These are phyloP conservation scores for Linnaemya vulpina DNA, from an alignment of 2,888 invertebrate genomes.

Conservation along the genomic window DNA sequence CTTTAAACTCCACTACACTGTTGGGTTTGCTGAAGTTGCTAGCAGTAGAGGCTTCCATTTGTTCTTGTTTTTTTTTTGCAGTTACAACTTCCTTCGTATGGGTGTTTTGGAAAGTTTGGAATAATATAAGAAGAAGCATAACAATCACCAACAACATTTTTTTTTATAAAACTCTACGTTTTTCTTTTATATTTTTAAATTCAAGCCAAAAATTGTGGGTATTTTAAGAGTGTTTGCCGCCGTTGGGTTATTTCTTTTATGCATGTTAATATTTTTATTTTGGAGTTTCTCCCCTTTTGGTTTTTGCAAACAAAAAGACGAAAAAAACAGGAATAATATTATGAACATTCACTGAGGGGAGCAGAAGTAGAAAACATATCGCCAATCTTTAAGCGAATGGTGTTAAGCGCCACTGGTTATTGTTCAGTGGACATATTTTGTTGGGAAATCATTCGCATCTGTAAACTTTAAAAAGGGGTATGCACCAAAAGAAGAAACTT, in stretches of 20 bases:
- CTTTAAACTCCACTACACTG: neutral
- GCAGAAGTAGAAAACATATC: no score
- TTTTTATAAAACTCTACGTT: neutral
- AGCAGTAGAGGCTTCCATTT: constrained; percentile 51
- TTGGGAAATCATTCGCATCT: no score
- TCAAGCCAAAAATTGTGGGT: constrained; percentile 44
- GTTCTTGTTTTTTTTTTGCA: constrained; percentile 2
- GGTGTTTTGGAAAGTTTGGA: constrained; percentile 50
- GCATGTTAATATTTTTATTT: constrained; percentile 47
- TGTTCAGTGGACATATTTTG: no score
- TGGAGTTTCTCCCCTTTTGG: neutral
- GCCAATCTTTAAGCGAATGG: no score
- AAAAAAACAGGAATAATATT: no score
- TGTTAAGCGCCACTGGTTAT: no score
- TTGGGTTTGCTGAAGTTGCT: constrained; percentile 39
- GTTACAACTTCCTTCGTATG: constrained; percentile 58
- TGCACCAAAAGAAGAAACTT: no score
- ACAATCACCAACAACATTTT: constrained; percentile 8
- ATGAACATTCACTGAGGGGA: neutral
- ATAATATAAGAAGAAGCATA: constrained; percentile 21
- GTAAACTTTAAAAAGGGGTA: no score
- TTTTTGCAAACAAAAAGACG: neutral
- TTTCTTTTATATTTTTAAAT: constrained; percentile 32
- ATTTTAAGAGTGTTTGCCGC: constrained; percentile 66
- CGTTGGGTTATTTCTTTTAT: constrained; percentile 57